Evolutionary conservation across 2,888 invertebrate species (phyloP), one percentile per base, ranked within the genome.

Genomic region (Torymus auratus): DNA sequence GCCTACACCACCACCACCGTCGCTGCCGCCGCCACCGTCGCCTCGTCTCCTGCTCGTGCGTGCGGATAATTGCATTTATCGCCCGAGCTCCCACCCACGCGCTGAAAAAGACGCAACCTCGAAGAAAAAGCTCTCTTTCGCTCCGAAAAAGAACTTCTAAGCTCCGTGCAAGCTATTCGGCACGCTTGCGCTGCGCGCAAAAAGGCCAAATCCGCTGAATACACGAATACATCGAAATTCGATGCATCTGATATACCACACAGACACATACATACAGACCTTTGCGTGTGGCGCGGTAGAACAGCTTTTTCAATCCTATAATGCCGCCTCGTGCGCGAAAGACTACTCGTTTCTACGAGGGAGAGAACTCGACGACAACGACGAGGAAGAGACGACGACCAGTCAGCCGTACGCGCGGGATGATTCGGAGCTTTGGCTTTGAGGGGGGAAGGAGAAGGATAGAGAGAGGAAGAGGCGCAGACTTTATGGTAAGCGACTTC

Each of bases 401-500:
- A 75, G 80, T 75, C 60, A 79, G 17, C 41, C 72, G 23, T 41
- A 41, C 53, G 78, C 85, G 86, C 83, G 84, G 87, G 87, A 81
- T 78, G 81, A 86, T 87, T 88, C 86, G 83, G 80, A 83, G 88
- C 86, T 89, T 88, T 87, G 86, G 87, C 86, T 78, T 62, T 71
- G 41, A 41, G 55, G 75, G 64, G 60, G 60, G 65, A 56, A 17
- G n/a, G 55, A 28, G 23, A 55, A 17, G 7, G 28, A 41, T 41
- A 41, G 41, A 41, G 41, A 41, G 41, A 41, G 41, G 41, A 41
- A 41, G 41, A 41, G 41, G 7, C 41, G 7, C 41, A 84, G 87
- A 88, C 87, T 89, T 89, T 89, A 89, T 89, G 89, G 89, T 89
- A 89, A 89, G 88, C 88, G 89, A 88, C 85, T 88, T 89, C 89